Percentiles rank a stretch among this genome's conserved stretches.
phyloP scores from a whole-genome alignment of 2,797 vertebrate genomes.

The Girardinus metallicus region DNA sequence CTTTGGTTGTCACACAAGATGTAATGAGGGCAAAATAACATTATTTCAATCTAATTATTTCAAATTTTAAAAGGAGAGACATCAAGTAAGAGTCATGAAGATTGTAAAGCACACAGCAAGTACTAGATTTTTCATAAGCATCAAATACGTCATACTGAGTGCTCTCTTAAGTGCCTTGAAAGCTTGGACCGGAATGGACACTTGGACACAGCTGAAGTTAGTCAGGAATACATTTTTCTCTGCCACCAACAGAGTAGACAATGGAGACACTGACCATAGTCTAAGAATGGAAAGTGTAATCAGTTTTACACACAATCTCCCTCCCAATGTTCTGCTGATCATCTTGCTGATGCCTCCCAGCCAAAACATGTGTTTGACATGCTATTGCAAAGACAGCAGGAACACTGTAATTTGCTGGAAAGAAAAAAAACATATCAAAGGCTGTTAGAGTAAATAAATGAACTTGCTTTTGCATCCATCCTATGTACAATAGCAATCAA shows the following conservation, averaged over 20 bases:
- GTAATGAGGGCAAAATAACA: not conserved
- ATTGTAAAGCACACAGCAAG: slow-evolving; percentile 26
- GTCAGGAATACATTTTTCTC: slow-evolving; percentile 2
- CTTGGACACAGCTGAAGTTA: slow-evolving; percentile 2
- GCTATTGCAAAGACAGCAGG: slow-evolving; percentile 28
- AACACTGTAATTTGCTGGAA: not conserved
- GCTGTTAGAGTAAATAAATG: not conserved
- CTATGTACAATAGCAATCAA: too few species aligned
- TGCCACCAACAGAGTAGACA: slow-evolving; percentile 28
- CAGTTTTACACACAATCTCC: slow-evolving; percentile 49
- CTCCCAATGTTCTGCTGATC: slow-evolving; percentile 47
- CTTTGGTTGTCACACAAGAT: not conserved
- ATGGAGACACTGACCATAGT: slow-evolving; percentile 27
- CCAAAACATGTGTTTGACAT: slow-evolving; percentile 50
- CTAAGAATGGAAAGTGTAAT: slow-evolving; percentile 41
- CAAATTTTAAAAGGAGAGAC: slow-evolving; percentile 27
- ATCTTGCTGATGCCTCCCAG: slow-evolving; percentile 30
- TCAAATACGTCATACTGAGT: slow-evolving; percentile 35
- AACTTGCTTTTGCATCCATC: not conserved
- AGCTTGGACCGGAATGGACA: slow-evolving; percentile 27
- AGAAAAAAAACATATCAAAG: not conserved
- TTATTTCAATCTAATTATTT: not conserved
- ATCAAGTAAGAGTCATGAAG: slow-evolving; percentile 26
- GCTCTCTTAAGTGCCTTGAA: not conserved
- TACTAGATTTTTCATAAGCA: slow-evolving; percentile 19